Evolutionary conservation across 2,797 vertebrate species (phyloP), one percentile per base, ranked within the genome.

Genomic region (Bradypodion pumilum): DNA sequence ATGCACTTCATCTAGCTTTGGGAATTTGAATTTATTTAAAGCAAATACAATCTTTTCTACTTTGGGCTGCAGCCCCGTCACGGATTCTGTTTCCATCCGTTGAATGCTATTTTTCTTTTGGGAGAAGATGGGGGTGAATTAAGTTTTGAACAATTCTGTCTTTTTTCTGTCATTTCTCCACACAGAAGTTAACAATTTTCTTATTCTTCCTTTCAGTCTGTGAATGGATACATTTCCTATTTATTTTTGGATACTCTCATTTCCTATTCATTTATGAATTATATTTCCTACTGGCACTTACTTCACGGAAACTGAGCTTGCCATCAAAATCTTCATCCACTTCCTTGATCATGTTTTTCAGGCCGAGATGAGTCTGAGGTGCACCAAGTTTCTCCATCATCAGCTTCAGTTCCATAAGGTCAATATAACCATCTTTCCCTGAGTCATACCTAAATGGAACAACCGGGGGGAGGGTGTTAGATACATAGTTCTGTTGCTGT

Each of bases 331-430:
- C 96, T 91, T 97, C 96, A 70, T 97, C 96, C 81, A 97, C 96
- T 89, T 97, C 96, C 84, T 94, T 96, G 90, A 97, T 97, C 96
- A 97, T 97, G 83, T 94, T 95, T 89, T 97, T 97, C 83, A 97
- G 92, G n/a, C 95, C 96, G 89, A 97, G 89, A 74, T 97, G 96
- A 15, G 96, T 97, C 89, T 97, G 96, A 0, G 96, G 96, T 0
- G 96, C 96, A 74, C 96, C 96, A 81, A 97, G 93, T 86, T 97
- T 97, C 86, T 97, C 96, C 96, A 97, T 97, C 96, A 97, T 96
- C 80, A 97, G 89, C 90, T 97, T 97, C 90, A 97, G 88, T 88
- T 97, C 96, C 96, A 97, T 97, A 80, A 97, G 83, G 91, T 97
- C 96, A 0, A 97, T 97, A 88, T 94, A 97, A 21, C 95, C 96